Percentiles rank a stretch among this genome's conserved stretches.
Conservation (phyloP, 2,113 vertebrate species). For the Nesoenas mayeri region DNA sequence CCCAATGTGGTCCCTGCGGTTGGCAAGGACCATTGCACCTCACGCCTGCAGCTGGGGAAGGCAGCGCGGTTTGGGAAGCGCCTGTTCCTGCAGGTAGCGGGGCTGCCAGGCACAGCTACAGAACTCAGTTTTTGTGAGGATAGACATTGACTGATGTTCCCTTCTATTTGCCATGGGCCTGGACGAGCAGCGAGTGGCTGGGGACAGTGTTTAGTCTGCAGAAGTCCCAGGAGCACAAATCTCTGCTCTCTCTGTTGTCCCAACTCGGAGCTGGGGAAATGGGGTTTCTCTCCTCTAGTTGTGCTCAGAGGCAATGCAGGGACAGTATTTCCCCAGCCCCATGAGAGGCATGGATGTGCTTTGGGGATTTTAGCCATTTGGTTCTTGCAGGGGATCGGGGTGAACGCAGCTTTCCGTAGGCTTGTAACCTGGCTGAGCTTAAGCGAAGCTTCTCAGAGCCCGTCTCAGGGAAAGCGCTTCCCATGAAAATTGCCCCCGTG, state of each 20-base stretch:
- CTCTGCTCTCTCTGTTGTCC: not conserved
- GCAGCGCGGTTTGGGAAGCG: no score
- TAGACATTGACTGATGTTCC: no score
- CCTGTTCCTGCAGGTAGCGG: no score
- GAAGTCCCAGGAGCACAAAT: not conserved
- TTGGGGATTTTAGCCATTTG: not conserved
- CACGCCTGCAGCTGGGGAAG: no score
- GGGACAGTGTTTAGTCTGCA: no score
- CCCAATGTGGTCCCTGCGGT: no score
- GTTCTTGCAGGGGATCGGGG: not conserved
- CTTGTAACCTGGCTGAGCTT: not conserved
- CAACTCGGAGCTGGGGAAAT: not conserved
- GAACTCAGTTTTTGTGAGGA: no score
- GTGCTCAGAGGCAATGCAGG: not conserved
- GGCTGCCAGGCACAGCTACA: no score
- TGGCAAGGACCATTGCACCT: no score
- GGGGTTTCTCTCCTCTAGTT: not conserved
- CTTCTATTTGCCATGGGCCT: no score
- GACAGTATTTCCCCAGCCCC: not conserved
- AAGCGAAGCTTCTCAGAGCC: not conserved
- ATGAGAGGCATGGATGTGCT: not conserved
- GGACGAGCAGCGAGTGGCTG: no score
- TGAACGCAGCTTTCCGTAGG: rapidly evolving
- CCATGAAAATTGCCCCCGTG: not conserved
- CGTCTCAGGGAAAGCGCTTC: not conserved